Conservation (phyloP, 2,113 vertebrate genomes). For the Heterocephalus glaber region DNA sequence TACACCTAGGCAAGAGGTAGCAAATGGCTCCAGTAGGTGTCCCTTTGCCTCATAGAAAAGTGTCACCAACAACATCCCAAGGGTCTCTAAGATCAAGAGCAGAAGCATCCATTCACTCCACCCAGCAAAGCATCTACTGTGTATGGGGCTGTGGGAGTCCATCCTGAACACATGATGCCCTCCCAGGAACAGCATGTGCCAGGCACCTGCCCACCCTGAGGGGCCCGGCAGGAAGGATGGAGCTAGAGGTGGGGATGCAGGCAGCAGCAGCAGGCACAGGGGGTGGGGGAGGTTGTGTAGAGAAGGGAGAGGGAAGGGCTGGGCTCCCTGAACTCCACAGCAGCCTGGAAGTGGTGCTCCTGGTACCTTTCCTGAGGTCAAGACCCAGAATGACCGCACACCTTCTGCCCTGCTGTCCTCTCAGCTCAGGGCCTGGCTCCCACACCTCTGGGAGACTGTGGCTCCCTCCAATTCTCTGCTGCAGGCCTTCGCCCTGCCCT, state of each 20-base stretch:
- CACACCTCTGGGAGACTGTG: background rate
- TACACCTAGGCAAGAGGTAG: rapidly evolving
- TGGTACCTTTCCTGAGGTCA: background rate
- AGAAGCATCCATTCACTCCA: rapidly evolving
- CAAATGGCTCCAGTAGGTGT: rapidly evolving
- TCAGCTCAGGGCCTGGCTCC: background rate
- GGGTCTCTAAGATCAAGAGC: background rate
- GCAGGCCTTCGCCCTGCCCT: background rate
- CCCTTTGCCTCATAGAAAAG: rapidly evolving
- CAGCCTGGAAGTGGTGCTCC: background rate
- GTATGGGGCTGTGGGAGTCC: background rate
- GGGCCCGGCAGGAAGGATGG: background rate
- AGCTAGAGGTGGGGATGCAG: background rate
- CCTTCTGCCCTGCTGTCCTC: background rate
- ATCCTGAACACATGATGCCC: background rate
- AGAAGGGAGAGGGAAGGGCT: background rate
- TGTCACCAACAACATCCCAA: rapidly evolving
- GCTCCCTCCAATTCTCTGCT: background rate
- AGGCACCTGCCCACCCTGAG: background rate
- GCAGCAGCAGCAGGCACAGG: background rate
- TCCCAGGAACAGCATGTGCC: background rate
- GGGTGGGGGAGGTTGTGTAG: background rate
- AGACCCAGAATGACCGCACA: background rate
- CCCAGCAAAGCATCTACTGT: background rate
- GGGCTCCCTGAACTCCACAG: background rate